Conservation (phyloP, 2,113 vertebrate species). For the Centropristis striata region DNA sequence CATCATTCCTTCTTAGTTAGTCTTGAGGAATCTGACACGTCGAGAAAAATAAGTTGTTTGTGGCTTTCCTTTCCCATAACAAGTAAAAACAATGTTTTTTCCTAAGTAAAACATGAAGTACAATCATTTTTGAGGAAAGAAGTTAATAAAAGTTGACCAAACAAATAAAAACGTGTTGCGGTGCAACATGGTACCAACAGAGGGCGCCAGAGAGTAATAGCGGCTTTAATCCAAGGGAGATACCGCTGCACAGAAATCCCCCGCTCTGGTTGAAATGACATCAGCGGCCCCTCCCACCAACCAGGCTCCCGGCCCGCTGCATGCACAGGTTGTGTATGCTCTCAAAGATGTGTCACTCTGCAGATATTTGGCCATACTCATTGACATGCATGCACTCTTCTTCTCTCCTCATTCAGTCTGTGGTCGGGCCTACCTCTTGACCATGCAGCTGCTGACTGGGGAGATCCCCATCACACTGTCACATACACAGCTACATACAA, state of each 20-base stretch:
- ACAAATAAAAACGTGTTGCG: neutral
- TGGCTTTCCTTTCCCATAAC: neutral
- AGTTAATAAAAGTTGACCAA: neutral
- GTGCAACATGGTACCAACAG: neutral
- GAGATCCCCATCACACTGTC: neutral
- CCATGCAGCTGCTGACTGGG: neutral
- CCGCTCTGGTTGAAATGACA: conserved; percentile 66
- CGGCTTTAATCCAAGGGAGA: conserved; percentile 15
- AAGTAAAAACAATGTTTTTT: neutral
- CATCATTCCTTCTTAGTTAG: neutral
- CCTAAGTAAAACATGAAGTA: neutral
- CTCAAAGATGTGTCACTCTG: fast-evolving
- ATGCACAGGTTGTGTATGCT: conserved; percentile 45
- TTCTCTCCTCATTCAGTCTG: no score
- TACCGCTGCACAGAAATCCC: conserved; percentile 49
- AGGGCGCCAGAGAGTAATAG: conserved; percentile 5
- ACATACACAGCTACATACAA: neutral
- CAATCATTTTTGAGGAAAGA: neutral
- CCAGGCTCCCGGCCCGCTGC: conserved; percentile 3
- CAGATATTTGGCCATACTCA: neutral
- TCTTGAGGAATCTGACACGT: neutral
- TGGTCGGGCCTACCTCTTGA: no score
- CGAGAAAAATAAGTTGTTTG: neutral
- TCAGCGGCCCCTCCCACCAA: conserved; percentile 65
- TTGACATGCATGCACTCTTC: neutral